Base-by-base conservation (phyloP, 2,113 vertebrate species). In the Indri indri region DNA sequence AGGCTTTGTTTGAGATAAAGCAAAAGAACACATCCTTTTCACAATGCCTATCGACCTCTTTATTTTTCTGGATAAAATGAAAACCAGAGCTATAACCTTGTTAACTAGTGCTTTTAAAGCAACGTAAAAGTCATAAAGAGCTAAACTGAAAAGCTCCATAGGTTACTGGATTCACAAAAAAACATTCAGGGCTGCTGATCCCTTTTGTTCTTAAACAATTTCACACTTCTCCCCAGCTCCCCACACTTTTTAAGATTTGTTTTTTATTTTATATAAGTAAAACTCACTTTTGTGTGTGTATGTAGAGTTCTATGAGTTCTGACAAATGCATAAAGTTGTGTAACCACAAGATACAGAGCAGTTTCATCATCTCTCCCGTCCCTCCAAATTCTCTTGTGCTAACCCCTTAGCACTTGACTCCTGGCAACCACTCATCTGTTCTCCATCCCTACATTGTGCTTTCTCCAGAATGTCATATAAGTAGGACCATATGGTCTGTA, bases 1-100 rank as follows among this genome's bases (percentile, higher is more conserved):
- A 80, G 70, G 70, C 37, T 97, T 95, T 87, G 81, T 93, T 91
- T 96, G 95, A 92, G 74, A 95, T 87, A 93, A 89, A 90, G 68
- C 40, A 93, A 83, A 94, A 73, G 54, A 95, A 87, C 92, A 65
- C 80, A 84, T 63, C 68, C 42, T 92, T 76, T 95, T 90, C 80
- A 79, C 61, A 93, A 45, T 82, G 73, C 42, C 66, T 83, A 73
- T 89, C 90, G 85, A 22, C 65, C 32, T 77, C 52, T 91, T 91
- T 76, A 52, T 86, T 90, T 95, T 87, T 66, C 37, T 18, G 66
- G 59, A 83, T 74, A 95, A 96, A 96, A 97, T 96, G 88, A 94
- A 95, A 96, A 96, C 66, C 94, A 97, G 91, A 97, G 83, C 73
- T 88, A 25, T 34, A 30, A 50, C 27, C 47, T 80, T 45, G 34